Percentiles rank a stretch among this genome's conserved stretches.
These are phyloP conservation scores for Andrena praecox DNA, from an alignment of 2,888 invertebrate genomes.

Conservation along the genomic window DNA sequence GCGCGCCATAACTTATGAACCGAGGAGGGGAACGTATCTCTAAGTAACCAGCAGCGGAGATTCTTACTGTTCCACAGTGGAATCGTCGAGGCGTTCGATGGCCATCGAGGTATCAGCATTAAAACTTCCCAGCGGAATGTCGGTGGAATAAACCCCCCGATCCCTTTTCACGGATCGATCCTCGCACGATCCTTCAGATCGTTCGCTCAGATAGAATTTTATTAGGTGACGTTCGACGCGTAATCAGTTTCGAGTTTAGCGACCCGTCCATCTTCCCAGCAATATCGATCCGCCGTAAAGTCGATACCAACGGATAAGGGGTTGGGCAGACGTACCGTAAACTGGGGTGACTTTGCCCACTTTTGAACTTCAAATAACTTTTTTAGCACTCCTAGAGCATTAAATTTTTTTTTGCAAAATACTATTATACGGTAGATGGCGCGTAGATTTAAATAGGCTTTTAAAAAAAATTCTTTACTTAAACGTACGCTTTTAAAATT, in stretches of 20 bases:
- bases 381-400: too few relatives aligned
- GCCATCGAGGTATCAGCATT: background rate
- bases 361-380: too few relatives aligned
- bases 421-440: too few relatives aligned
- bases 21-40: slow-evolving; percentile 27
- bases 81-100: slow-evolving; percentile 16
- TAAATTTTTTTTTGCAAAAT: too few relatives aligned
- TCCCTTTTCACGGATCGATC: background rate
- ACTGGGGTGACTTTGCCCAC: too few relatives aligned
- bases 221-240: background rate
- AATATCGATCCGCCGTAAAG: background rate
- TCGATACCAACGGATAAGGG: background rate
- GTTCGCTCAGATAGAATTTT: background rate
- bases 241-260: background rate
- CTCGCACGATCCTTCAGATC: background rate
- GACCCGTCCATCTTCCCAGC: background rate
- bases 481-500: too few relatives aligned
- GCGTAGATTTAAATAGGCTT: too few relatives aligned
- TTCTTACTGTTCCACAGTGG: slow-evolving; percentile 40
- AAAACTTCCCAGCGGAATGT: slow-evolving; percentile 26
- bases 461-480: too few relatives aligned
- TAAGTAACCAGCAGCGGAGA: slow-evolving; percentile 39
- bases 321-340: background rate
- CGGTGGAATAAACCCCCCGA: background rate
- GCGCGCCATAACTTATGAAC: slow-evolving; percentile 24